Percentiles rank a stretch among this genome's conserved stretches.
Evolutionary conservation across 2,113 vertebrate genomes (phyloP).

Genomic region (Melanotaenia duboulayi): DNA sequence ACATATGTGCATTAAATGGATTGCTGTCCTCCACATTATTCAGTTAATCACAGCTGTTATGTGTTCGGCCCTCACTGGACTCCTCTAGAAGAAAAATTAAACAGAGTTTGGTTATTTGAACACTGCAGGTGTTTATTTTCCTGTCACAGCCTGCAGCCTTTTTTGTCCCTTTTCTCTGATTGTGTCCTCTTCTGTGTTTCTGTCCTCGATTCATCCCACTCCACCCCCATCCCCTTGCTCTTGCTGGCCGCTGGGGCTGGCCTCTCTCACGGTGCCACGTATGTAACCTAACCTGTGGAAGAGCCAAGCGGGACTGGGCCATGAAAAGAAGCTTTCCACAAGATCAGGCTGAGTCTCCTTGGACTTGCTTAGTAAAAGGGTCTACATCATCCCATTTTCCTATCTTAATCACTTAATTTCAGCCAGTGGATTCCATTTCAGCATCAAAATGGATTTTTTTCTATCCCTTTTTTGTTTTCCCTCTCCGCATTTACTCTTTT

Average conservation of each 20-base stretch:
- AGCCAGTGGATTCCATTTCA: conserved; percentile 5
- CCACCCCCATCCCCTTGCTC: conserved; percentile 1
- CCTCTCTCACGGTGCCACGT: conserved; percentile 57
- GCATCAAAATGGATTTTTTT: conserved; percentile 8
- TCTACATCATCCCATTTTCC: conserved; percentile 23
- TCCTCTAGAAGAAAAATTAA: background rate
- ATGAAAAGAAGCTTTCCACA: conserved; percentile 50
- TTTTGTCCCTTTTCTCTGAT: conserved; percentile 48
- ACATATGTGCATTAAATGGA: conserved; percentile 30
- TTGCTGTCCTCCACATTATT: conserved; percentile 3
- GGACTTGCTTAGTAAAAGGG: conserved; percentile 43
- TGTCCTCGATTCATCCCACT: conserved; percentile 18
- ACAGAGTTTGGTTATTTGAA: conserved; percentile 29
- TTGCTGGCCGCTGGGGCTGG: conserved; percentile 49
- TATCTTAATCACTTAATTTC: conserved; percentile 8
- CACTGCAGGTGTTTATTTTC: conserved; percentile 59
- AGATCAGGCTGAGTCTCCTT: conserved; percentile 36
- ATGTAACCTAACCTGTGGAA: conserved; percentile 66
- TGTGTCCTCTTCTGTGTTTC: conserved; percentile 31
- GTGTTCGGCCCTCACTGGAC: background rate
- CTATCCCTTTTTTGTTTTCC: background rate
- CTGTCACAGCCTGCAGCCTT: conserved; percentile 51
- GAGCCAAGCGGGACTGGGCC: conserved; percentile 48
- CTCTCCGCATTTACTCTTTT: conserved; percentile 3
- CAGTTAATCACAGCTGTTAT: conserved; percentile 34